Conservation (phyloP, 2,797 vertebrate species). For the Epinephelus awoara region DNA sequence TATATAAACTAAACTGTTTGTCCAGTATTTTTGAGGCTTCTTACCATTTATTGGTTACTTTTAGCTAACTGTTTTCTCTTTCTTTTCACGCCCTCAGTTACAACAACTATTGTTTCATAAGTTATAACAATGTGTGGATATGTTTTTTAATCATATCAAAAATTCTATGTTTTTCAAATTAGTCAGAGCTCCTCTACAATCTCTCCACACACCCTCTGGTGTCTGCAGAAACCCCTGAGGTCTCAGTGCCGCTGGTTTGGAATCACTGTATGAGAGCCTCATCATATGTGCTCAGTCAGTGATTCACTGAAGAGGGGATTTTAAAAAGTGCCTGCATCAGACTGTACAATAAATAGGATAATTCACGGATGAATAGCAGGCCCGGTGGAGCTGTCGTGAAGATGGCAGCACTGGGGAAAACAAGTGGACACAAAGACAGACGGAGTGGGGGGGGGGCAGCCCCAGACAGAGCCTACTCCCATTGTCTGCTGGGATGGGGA, state of each 20-base stretch:
- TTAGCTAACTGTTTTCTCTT: background rate
- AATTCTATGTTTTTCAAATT: background rate
- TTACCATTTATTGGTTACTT: background rate
- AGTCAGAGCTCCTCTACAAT: background rate
- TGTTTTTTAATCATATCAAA: background rate
- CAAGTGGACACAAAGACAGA: conserved; percentile 72
- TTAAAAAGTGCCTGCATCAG: conserved; percentile 18
- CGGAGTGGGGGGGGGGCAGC: conserved; percentile 8
- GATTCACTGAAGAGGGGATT: conserved; percentile 9
- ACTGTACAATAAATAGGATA: conserved; percentile 43
- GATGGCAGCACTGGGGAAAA: conserved; percentile 55
- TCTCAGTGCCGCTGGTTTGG: background rate
- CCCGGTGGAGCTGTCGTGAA: conserved; percentile 50
- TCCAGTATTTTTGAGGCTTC: background rate
- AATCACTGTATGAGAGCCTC: background rate
- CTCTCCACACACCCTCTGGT: background rate
- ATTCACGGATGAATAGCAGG: conserved; percentile 46
- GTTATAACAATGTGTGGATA: background rate
- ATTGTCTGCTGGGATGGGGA: conserved; percentile 75
- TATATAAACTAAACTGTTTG: background rate
- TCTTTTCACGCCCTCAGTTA: background rate
- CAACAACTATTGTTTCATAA: background rate
- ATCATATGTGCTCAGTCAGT: conserved; percentile 13
- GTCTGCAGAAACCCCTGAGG: background rate
- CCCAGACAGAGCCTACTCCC: conserved; percentile 69